These are phyloP conservation scores for Enteromius argenteus DNA, from an alignment of 2,797 vertebrate species.

Conservation along the genomic window DNA sequence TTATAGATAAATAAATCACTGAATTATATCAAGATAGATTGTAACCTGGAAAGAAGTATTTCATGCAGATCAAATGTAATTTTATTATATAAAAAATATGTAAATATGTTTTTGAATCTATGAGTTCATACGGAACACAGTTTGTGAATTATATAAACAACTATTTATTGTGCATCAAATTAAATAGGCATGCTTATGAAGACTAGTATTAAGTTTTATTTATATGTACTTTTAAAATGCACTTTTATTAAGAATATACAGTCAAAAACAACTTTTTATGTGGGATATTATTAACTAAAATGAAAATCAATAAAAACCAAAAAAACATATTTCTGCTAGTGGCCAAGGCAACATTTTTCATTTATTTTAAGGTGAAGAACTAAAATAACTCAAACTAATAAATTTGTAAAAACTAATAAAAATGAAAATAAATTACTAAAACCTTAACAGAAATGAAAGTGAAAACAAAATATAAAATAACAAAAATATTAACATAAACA, in stretches of 20 bases:
- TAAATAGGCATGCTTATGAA: neutral
- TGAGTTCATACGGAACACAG: neutral
- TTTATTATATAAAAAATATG: constrained; percentile 18
- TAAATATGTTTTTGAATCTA: neutral
- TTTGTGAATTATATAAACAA: neutral
- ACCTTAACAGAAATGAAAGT: neutral
- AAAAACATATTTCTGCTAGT: neutral
- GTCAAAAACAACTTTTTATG: neutral
- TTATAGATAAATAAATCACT: neutral
- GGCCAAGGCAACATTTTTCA: neutral
- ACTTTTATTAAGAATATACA: neutral
- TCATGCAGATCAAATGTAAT: neutral
- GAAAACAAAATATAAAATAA: neutral
- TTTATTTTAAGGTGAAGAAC: neutral
- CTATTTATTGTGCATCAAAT: neutral
- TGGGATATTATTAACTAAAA: neutral
- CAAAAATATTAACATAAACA: neutral
- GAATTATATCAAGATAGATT: neutral
- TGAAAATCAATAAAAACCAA: neutral
- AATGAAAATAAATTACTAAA: neutral
- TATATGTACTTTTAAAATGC: neutral
- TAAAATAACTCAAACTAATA: neutral
- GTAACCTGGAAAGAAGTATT: neutral
- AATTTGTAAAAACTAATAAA: neutral
- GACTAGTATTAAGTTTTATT: neutral